A percentile compares a stretch with the other conserved stretches of the same genome.
phyloP scores from a whole-genome alignment of 1,140 invertebrate species.

The Nasonia giraulti region DNA sequence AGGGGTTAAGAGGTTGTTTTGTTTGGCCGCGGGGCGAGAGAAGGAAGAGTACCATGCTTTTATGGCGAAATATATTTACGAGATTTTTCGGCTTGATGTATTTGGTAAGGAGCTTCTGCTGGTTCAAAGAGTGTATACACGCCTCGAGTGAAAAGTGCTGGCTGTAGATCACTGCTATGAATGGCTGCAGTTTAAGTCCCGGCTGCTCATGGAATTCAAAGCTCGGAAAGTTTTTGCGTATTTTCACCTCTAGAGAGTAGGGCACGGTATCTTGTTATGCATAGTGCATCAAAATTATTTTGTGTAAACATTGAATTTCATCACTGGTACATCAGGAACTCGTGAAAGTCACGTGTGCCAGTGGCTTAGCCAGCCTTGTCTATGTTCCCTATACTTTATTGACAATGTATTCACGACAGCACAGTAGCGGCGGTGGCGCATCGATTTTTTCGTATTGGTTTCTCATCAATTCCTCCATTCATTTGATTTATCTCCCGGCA shows the following conservation, averaged over 20 bases:
- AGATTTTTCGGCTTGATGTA: background rate
- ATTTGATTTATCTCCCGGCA: conserved; percentile 32
- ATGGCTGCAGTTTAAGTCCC: background rate
- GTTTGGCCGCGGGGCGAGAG: background rate
- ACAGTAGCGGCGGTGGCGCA: background rate
- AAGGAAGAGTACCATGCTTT: background rate
- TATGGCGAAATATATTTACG: background rate
- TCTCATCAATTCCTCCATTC: conserved; percentile 35
- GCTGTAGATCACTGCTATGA: background rate
- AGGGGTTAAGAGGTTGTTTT: background rate
- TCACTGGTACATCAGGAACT: background rate
- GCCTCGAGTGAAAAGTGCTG: background rate
- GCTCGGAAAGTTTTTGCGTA: background rate
- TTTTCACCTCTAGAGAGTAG: background rate
- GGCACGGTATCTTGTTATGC: no score
- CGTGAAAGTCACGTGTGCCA: background rate
- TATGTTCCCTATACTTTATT: background rate
- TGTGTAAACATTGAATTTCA: no score
- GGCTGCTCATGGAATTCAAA: no score
- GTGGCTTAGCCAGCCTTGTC: no score
- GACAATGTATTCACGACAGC: background rate
- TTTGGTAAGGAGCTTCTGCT: background rate
- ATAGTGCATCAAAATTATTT: no score
- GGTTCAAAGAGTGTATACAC: background rate
- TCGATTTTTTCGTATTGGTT: conserved; percentile 44